Conservation (phyloP, 1,140 invertebrate genomes). For the Zaprionus taronus region DNA sequence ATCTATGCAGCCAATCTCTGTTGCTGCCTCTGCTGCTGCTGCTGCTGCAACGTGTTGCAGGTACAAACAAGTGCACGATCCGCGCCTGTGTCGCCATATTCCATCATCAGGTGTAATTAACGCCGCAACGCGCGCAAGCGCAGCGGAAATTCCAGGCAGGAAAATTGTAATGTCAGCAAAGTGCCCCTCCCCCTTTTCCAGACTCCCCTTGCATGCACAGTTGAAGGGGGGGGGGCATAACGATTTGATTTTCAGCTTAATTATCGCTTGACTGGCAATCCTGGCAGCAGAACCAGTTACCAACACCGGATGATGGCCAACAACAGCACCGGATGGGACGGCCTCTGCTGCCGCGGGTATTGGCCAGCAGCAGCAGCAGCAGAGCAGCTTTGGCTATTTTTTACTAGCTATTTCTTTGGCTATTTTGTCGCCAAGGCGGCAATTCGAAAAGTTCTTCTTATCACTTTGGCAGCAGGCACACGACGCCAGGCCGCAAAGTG, state of each 20-base stretch:
- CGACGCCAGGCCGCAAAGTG: constrained; percentile 20
- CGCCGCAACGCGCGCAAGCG: constrained; percentile 29
- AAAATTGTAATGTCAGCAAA: constrained; percentile 61
- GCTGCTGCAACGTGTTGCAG: constrained; percentile 12
- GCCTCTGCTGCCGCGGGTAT: constrained; percentile 45
- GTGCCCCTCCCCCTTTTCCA: neutral
- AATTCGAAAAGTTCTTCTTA: constrained; percentile 70
- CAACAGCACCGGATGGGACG: constrained; percentile 67
- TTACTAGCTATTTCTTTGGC: constrained; percentile 19
- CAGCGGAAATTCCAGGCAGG: constrained; percentile 80
- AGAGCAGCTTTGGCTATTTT: constrained; percentile 32
- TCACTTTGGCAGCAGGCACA: constrained; percentile 52
- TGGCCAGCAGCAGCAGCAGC: constrained; percentile 23
- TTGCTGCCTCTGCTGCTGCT: neutral
- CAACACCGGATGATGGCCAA: constrained; percentile 67
- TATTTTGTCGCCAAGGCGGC: constrained; percentile 52
- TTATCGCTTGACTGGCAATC: constrained; percentile 64
- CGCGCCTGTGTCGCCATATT: constrained; percentile 58
- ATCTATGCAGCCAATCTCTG: constrained; percentile 58
- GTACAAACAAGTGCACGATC: constrained; percentile 36
- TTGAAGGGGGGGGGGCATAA: constrained; percentile 42
- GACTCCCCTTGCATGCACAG: too few species aligned
- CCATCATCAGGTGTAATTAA: constrained; percentile 71
- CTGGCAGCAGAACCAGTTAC: constrained; percentile 64
- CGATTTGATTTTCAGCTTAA: constrained; percentile 70